phyloP scores from a whole-genome alignment of 1,140 invertebrate species.

The Myzus persicae region DNA sequence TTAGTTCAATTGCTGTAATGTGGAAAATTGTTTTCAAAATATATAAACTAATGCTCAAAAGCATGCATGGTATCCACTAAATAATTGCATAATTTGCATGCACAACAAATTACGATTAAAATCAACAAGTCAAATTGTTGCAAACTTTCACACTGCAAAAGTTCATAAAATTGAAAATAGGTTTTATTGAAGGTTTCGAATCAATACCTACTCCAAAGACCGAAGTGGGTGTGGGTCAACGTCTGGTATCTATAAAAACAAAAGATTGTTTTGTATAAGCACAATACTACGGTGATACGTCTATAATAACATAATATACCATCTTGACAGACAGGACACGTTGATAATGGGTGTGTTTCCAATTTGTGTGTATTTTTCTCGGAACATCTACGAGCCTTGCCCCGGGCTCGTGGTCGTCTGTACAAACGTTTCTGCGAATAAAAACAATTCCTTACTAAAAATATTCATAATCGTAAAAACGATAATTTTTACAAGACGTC shows the following conservation, averaged over 20 bases:
- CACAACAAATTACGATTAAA: background rate
- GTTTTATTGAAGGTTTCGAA: too few species aligned
- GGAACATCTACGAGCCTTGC: background rate
- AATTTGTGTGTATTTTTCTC: background rate
- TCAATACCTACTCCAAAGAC: background rate
- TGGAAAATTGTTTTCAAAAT: too few species aligned
- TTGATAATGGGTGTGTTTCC: background rate
- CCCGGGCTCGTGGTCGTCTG: background rate
- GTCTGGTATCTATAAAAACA: background rate
- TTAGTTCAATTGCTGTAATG: background rate
- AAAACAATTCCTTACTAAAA: background rate
- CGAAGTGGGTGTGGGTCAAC: background rate
- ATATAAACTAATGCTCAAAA: background rate
- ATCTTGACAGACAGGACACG: background rate
- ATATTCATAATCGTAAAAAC: background rate
- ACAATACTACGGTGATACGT: background rate
- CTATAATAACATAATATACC: background rate
- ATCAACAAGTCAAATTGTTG: background rate
- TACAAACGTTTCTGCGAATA: background rate
- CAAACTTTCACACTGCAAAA: too few species aligned
- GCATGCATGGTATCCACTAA: background rate
- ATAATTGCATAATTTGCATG: background rate
- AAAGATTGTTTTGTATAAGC: background rate
- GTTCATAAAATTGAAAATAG: too few species aligned
- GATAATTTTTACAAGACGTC: background rate